A percentile compares a stretch with the other conserved stretches of the same genome.
phyloP scores from a whole-genome alignment of 1,140 invertebrate genomes.

The Hypsibius dujardini region DNA sequence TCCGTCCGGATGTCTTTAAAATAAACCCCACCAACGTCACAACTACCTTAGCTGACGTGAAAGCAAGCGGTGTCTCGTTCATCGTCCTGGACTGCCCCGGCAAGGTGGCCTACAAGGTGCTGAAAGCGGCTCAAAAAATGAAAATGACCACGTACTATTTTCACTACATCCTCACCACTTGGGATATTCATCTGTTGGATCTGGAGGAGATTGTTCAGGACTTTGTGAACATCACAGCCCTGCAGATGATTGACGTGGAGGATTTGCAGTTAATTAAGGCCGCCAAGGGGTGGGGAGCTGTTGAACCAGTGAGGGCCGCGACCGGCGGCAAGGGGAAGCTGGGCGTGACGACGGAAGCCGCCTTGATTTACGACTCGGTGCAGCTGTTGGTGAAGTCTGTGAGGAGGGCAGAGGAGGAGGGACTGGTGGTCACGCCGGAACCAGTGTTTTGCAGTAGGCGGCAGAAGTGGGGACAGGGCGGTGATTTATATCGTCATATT shows the following conservation, averaged over 20 bases:
- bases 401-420: neutral
- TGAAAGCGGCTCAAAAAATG: neutral
- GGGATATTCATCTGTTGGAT: conserved; percentile 75
- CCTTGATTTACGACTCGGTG: conserved; percentile 84
- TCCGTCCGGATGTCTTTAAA: neutral
- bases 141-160: conserved; percentile 28
- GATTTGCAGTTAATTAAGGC: neutral
- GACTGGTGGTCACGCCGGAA: neutral
- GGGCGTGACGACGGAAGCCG: conserved; percentile 59
- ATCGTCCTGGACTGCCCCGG: neutral
- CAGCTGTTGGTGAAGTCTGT: conserved; percentile 76
- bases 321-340: neutral
- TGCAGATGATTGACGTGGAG: conserved; percentile 50
- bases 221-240: conserved; percentile 76
- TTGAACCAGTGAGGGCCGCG: neutral
- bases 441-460: conserved; percentile 50
- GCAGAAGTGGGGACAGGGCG: conserved; percentile 80
- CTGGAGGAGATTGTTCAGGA: conserved; percentile 79
- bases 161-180: conserved; percentile 78
- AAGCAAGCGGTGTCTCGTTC: conserved; percentile 3
- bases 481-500: conserved; percentile 89
- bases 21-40: neutral
- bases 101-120: neutral
- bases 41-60: neutral
- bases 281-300: neutral